Conservation (phyloP, 2,797 vertebrate species). For the Platalea minor region DNA sequence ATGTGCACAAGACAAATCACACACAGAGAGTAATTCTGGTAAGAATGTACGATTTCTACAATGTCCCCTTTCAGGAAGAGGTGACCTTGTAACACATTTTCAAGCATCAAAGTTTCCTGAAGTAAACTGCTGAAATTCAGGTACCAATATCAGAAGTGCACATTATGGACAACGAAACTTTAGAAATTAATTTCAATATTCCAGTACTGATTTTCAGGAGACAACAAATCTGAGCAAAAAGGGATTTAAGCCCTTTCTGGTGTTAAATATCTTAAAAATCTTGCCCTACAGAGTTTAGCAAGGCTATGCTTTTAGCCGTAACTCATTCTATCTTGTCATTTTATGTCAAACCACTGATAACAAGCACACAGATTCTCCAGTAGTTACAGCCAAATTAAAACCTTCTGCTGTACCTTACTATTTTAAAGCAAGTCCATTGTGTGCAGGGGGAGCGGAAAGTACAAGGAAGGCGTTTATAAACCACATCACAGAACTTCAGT, state of each 20-base stretch:
- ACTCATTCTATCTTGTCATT: background rate
- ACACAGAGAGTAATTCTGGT: background rate
- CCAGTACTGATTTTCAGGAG: background rate
- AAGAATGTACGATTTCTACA: background rate
- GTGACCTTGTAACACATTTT: conserved; percentile 12
- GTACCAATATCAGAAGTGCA: background rate
- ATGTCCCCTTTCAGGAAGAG: background rate
- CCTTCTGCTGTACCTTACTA: background rate
- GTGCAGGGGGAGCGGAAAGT: background rate
- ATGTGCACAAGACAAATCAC: background rate
- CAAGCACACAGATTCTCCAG: background rate
- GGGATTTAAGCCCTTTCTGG: background rate
- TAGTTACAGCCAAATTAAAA: background rate
- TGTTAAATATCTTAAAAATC: background rate
- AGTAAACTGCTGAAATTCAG: background rate
- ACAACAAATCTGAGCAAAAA: background rate
- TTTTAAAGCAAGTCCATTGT: background rate
- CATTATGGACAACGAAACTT: background rate
- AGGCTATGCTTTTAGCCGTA: background rate
- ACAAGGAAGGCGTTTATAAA: background rate
- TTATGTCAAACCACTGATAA: background rate
- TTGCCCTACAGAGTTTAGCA: background rate
- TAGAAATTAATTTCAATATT: background rate
- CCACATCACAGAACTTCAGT: background rate
- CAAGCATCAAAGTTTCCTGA: background rate